Percentiles rank a stretch among this genome's conserved stretches.
Conservation (phyloP, 1,140 invertebrate genomes). For the Pseudomyrmex cubaensis region DNA sequence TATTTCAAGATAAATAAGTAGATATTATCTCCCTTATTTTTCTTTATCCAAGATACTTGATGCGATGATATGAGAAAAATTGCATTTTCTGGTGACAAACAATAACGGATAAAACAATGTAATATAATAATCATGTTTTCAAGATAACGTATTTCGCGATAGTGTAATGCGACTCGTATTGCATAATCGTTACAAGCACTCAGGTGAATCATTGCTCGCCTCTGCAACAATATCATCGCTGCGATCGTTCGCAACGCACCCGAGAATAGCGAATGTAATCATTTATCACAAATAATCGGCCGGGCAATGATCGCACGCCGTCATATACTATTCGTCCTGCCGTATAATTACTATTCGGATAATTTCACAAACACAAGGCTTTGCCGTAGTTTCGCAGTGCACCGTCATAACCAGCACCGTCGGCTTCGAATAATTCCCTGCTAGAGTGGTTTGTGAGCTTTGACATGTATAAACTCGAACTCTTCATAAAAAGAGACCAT, state of each 20-base stretch:
- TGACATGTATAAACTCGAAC: conserved; percentile 20
- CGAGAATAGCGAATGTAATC: conserved; percentile 26
- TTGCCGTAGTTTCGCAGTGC: neutral
- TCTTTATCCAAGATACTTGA: neutral
- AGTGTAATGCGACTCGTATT: neutral
- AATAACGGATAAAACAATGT: neutral
- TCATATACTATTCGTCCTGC: conserved; percentile 17
- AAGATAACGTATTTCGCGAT: conserved; percentile 24
- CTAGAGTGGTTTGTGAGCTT: neutral
- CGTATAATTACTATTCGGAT: conserved; percentile 51
- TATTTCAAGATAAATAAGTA: neutral
- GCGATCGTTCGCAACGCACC: conserved; percentile 1
- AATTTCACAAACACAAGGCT: conserved; percentile 41
- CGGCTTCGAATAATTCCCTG: neutral
- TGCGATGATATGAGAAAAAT: neutral
- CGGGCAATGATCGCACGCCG: conserved; percentile 14
- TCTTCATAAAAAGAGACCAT: neutral
- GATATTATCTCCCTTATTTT: too few species aligned
- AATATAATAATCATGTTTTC: neutral
- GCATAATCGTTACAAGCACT: conserved; percentile 13
- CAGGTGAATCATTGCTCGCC: conserved; percentile 22
- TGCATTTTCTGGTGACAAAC: neutral
- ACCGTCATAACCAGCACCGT: neutral
- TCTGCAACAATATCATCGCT: conserved; percentile 13
- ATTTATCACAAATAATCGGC: conserved; percentile 47